Evolutionary conservation across 2,797 vertebrate genomes (phyloP), one percentile per base, ranked within the genome.

Genomic region (Remorina albescens): DNA sequence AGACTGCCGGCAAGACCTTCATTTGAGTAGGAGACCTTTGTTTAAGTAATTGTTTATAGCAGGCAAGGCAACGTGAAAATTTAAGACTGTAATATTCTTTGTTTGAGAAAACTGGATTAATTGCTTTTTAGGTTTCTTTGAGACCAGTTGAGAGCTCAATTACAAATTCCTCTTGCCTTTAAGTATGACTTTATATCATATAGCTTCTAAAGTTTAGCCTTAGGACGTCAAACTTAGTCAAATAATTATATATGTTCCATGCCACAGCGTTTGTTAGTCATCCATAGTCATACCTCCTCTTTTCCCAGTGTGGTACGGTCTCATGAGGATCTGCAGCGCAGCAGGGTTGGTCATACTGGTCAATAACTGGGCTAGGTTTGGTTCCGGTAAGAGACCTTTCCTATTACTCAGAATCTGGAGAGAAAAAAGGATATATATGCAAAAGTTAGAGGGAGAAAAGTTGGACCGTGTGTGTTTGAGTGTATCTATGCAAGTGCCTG

Each of bases 261-360:
- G 21, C 19, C 42, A 44, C 37, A 55, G 53, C 46, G 23, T 57
- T 62, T 49, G 19, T 19, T 13, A 32, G 19, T 19, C 13, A 32
- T 28, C 16, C 16, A 12, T 30, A 19, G 23, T 56, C 77, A 19
- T 85, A 97, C 96, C 96, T 91, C 94, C 94, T 85, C 95, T 94
- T 85, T 98, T 98, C 41, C 94, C 92, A 9, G 93, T 89, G 75
- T 96, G 89, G 83, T 95, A 97, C 11, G 97, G 97, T 71, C 97
- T 96, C 88, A 98, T 94, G 39, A 99, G 95, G 84, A 98, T 95
- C 78, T 98, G 97, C 81, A 98, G 86, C 91, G 97, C 96, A 4
- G 97, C 96, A 3, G 97, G 98, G 25, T 98, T 98, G 80, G 95
- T 97, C 78, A 99, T 95, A 83, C 96, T 98, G 74, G 96, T 98